These are phyloP conservation scores for Lampropteryx suffumata DNA, from an alignment of 2,888 invertebrate species.

Conservation along the genomic window DNA sequence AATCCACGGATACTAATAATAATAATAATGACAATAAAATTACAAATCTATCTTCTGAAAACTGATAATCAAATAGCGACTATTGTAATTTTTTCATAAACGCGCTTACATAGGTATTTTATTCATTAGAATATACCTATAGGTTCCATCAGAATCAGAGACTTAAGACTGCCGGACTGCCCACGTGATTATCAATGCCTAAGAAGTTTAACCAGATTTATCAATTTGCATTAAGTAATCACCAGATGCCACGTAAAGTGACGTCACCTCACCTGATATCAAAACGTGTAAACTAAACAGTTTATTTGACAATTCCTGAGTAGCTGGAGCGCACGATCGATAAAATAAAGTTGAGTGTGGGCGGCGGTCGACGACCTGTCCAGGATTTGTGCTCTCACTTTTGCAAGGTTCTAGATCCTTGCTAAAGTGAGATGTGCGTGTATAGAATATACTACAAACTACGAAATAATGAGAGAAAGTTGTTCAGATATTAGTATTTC, in stretches of 20 bases:
- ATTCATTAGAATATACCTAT: too few relatives aligned
- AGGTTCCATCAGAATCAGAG: slow-evolving; percentile 19
- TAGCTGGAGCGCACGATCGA: slow-evolving; percentile 41
- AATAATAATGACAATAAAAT: too few relatives aligned
- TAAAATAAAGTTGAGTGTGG: slow-evolving; percentile 43
- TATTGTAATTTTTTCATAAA: too few relatives aligned
- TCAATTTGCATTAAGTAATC: slow-evolving; percentile 35
- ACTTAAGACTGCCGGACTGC: slow-evolving; percentile 19
- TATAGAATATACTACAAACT: too few relatives aligned
- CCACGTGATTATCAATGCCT: slow-evolving; percentile 30
- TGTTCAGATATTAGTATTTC: slow-evolving; percentile 10
- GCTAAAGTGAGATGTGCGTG: too few relatives aligned
- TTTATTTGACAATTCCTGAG: slow-evolving; percentile 29
- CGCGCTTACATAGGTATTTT: too few relatives aligned
- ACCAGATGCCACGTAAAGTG: slow-evolving; percentile 29
- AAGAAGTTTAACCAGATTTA: slow-evolving; percentile 31
- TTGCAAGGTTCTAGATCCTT: slow-evolving; percentile 19
- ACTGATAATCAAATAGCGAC: too few relatives aligned
- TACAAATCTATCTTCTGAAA: too few relatives aligned
- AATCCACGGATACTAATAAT: too few relatives aligned
- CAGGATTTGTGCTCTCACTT: slow-evolving; percentile 38
- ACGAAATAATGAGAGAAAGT: slow-evolving; percentile 16
- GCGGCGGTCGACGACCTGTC: slow-evolving; percentile 52
- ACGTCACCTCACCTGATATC: slow-evolving; percentile 27
- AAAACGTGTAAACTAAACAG: slow-evolving; percentile 16